Evolutionary conservation across 2,113 vertebrate species (phyloP).

Genomic region (Psilopogon haemacephalus): DNA sequence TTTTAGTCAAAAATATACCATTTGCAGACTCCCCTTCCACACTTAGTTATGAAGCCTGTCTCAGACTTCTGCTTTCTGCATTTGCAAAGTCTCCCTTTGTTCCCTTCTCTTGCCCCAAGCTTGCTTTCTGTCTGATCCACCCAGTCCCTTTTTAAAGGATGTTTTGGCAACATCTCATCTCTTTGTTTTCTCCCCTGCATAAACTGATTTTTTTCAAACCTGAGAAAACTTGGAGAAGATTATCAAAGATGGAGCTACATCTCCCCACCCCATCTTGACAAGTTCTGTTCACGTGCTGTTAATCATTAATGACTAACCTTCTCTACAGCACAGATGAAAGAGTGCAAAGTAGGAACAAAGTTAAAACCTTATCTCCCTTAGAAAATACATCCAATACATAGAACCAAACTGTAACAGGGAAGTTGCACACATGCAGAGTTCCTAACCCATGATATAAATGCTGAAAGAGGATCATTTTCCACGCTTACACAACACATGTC

Average conservation of each 20-base stretch:
- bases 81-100: background rate
- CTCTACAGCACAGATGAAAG: background rate
- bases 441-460: slow-evolving; percentile 42
- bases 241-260: background rate
- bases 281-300: background rate
- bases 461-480: slow-evolving; percentile 48
- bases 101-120: background rate
- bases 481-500: slow-evolving; percentile 38
- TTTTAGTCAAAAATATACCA: background rate
- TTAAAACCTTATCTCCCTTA: background rate
- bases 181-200: background rate
- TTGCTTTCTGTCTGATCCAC: background rate
- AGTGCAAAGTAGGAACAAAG: background rate
- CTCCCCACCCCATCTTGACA: background rate
- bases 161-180: background rate
- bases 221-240: background rate
- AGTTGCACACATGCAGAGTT: slow-evolving; percentile 36
- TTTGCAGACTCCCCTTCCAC: background rate
- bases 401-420: background rate
- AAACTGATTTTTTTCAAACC: background rate
- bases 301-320: background rate
- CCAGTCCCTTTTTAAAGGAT: background rate
- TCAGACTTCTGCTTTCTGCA: background rate
- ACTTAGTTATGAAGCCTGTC: background rate
- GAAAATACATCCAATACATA: background rate